Evolutionary conservation across 2,113 vertebrate species (phyloP).

Genomic region (Corythaeola cristata): DNA sequence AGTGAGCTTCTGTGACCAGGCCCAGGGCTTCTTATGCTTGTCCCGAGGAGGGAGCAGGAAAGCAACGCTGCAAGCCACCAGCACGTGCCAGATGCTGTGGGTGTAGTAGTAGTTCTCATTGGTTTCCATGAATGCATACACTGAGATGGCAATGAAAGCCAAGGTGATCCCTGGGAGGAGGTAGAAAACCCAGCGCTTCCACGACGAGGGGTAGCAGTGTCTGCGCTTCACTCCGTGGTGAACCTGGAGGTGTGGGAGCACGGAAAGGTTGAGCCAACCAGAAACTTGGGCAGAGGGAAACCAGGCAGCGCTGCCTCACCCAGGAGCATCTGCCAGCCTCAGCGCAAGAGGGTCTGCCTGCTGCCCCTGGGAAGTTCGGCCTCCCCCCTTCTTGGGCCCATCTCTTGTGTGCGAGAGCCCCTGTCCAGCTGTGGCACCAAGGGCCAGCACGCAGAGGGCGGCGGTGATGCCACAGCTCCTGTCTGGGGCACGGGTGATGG

Average conservation of each 20-base stretch:
- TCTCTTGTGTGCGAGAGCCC: not conserved
- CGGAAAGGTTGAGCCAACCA: not conserved
- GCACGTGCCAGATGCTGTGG: constrained; percentile 93
- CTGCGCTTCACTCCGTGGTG: constrained; percentile 79
- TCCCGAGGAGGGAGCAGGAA: constrained; percentile 89
- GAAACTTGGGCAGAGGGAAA: not conserved
- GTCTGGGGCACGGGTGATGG: not conserved
- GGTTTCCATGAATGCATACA: constrained; percentile 90
- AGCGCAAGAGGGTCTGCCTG: not conserved
- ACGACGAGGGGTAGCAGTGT: constrained; percentile 89
- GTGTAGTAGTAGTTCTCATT: constrained; percentile 95
- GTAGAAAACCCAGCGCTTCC: constrained; percentile 92
- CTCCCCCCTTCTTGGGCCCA: not conserved
- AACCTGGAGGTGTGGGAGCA: constrained; percentile 71
- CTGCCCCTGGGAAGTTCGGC: not conserved
- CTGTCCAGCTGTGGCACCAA: not conserved
- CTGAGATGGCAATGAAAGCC: constrained; percentile 82
- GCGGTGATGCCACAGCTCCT: not conserved
- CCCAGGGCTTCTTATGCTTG: constrained; percentile 73
- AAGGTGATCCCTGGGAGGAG: constrained; percentile 85
- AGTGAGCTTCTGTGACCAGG: constrained; percentile 80
- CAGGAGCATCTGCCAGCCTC: not conserved
- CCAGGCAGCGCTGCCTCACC: not conserved
- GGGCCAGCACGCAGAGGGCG: not conserved
- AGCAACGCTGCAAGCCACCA: constrained; percentile 89